These are phyloP conservation scores for Chlorops oryzae DNA, from an alignment of 1,140 invertebrate species.

Conservation along the genomic window DNA sequence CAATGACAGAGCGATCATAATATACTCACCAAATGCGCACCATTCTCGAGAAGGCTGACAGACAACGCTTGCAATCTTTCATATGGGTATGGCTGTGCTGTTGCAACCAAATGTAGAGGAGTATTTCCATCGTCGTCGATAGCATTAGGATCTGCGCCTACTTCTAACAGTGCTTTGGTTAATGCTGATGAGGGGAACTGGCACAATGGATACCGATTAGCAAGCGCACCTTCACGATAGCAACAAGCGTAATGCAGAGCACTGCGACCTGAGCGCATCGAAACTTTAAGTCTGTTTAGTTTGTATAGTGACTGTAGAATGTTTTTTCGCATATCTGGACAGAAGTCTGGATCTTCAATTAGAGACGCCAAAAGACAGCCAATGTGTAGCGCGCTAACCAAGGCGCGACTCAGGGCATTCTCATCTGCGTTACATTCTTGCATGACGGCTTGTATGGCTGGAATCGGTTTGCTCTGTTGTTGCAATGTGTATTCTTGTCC, in stretches of 20 bases:
- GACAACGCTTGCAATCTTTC: constrained; percentile 62
- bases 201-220: constrained; percentile 66
- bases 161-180: constrained; percentile 69
- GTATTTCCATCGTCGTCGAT: constrained; percentile 69
- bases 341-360: constrained; percentile 51
- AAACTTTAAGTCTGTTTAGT: constrained; percentile 66
- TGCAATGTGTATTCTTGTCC: constrained; percentile 7
- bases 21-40: constrained; percentile 65
- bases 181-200: constrained; percentile 69
- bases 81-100: constrained; percentile 55
- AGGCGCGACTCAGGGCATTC: constrained; percentile 70
- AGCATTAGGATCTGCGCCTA: constrained; percentile 74
- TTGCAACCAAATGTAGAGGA: constrained; percentile 41
- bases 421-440: constrained; percentile 63
- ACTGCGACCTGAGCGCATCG: constrained; percentile 63
- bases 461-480: too few relatives aligned
- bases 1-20: neutral
- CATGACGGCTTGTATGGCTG: constrained; percentile 54
- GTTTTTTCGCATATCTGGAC: constrained; percentile 51
- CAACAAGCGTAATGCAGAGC: constrained; percentile 81
- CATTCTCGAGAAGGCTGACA: constrained; percentile 63
- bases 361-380: constrained; percentile 68
- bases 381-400: constrained; percentile 81
- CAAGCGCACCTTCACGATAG: constrained; percentile 53
- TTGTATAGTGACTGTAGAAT: constrained; percentile 62